phyloP scores from a whole-genome alignment of 2,888 invertebrate species.

The Busseola fusca region DNA sequence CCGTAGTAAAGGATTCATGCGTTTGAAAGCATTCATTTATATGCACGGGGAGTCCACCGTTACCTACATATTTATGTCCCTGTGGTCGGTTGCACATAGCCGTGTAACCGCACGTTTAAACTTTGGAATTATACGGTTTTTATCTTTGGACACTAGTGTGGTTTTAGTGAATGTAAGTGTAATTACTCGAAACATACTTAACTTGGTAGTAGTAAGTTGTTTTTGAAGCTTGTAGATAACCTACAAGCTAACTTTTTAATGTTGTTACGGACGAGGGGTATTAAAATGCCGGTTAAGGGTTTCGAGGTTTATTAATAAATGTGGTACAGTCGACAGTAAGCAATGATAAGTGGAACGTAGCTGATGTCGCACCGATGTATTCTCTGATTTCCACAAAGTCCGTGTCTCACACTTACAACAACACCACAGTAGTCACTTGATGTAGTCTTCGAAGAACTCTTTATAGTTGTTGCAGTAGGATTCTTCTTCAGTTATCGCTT shows the following conservation, averaged over 20 bases:
- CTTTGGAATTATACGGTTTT: constrained; percentile 27
- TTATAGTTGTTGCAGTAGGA: no score
- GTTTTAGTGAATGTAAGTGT: constrained; percentile 19
- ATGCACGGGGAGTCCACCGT: constrained; percentile 56
- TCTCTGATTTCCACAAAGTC: no score
- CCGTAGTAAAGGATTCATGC: constrained; percentile 62
- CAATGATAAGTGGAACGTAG: no score
- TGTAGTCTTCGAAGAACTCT: no score
- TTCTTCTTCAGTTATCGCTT: no score
- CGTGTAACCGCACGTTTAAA: constrained; percentile 26
- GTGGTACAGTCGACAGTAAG: no score
- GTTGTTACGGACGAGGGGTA: no score
- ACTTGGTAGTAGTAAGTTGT: background rate
- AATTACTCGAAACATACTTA: background rate
- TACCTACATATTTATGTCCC: constrained; percentile 51
- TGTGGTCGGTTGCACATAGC: constrained; percentile 39
- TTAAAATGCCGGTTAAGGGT: no score
- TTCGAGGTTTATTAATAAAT: no score
- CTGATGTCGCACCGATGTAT: no score
- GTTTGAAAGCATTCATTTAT: constrained; percentile 65
- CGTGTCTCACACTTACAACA: no score
- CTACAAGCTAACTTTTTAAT: background rate
- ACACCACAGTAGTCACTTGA: no score
- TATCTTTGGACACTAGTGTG: constrained; percentile 16
- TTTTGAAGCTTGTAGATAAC: background rate